Base-by-base conservation (phyloP, 2,797 vertebrate species). In the Pelodytes ibericus region DNA sequence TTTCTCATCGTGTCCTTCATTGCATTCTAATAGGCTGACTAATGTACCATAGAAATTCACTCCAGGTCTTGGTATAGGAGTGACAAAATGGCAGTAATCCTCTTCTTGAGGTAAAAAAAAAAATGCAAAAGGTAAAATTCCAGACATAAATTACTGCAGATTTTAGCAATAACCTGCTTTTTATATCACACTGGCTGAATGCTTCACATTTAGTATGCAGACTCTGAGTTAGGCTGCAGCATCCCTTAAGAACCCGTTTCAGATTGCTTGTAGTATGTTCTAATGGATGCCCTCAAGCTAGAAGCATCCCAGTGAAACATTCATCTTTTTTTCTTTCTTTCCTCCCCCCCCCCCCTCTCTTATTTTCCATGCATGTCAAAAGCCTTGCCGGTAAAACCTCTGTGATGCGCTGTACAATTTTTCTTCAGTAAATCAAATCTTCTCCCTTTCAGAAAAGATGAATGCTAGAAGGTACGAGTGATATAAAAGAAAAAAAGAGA, bases 351-450 rank as follows among this genome's bases (percentile, higher is more conserved):
- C 15, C 22, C 26, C 16, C 24, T 2, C 33, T 60, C 30, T 66
- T 39, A 27, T 87, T 22, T 18, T 49, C 41, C 39, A 41, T 59
- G 62, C 83, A 82, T 96, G 95, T 97, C 95, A 97, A 91, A 90
- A 73, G 90, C 91, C 92, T 92, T 94, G 92, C 91, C 86, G 93
- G 94, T 94, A 95, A 96, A 96, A 97, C 96, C 96, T 97, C 96
- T 96, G 95, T 95, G 95, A 97, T 98, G 96, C 94, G 95, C 95
- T 95, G 95, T 95, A 94, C 96, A 97, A 98, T 99, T 98, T 98
- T 99, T 98, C 96, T 96, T 95, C 96, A 98, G 95, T 98, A 99
- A 98, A 99, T 99, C 96, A 98, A 99, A 99, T 99, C 97, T 96
- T 97, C 96, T 95, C 96, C 95, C 96, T 95, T 96, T 98, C 96